These are phyloP conservation scores for Cheilosia urbana DNA, from an alignment of 2,888 invertebrate species.

Conservation along the genomic window DNA sequence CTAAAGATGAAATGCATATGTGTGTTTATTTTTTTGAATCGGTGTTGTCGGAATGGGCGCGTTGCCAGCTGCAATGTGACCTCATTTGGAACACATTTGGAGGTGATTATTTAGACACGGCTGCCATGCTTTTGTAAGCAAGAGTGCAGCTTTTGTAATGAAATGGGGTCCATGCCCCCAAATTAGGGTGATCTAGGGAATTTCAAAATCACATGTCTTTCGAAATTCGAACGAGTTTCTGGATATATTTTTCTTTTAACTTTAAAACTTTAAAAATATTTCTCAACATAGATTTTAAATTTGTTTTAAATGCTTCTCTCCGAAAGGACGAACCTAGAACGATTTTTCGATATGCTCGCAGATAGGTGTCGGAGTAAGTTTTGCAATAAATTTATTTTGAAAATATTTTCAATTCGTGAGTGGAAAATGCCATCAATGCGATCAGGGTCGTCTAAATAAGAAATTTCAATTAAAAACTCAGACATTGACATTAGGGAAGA, in stretches of 20 bases:
- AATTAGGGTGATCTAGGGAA: constrained; percentile 19
- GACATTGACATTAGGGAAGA: background rate
- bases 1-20: constrained; percentile 27
- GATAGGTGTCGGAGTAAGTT: background rate
- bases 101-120: constrained; percentile 21
- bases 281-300: too few relatives aligned
- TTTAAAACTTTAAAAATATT: background rate
- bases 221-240: too few relatives aligned
- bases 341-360: too few relatives aligned
- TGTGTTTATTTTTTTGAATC: constrained; percentile 6
- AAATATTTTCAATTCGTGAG: background rate
- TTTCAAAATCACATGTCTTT: background rate
- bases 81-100: constrained; percentile 44
- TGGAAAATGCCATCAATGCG: background rate
- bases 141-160: background rate
- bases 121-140: constrained; percentile 41
- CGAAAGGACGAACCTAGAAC: too few relatives aligned
- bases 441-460: background rate
- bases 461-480: background rate
- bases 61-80: constrained; percentile 62
- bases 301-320: too few relatives aligned
- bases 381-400: background rate
- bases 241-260: background rate
- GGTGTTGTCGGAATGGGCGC: constrained; percentile 35
- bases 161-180: constrained; percentile 48